Evolutionary conservation across 2,797 vertebrate genomes (phyloP), one percentile per base, ranked within the genome.

Genomic region (Spondyliosoma cantharus): DNA sequence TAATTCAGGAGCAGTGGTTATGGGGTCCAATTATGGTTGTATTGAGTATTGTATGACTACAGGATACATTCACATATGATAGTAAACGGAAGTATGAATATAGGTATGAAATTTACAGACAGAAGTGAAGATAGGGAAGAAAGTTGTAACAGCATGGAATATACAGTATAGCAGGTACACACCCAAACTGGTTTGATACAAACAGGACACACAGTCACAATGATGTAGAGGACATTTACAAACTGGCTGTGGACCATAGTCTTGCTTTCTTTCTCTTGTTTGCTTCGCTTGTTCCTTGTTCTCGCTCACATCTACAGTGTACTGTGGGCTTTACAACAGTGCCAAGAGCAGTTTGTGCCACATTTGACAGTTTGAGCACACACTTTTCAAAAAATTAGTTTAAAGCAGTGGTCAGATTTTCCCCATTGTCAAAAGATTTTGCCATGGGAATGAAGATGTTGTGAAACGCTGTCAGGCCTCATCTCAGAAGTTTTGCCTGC

Each of bases 331-430:
- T 74, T 58, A 77, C 78, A 67, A 27, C 71, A 48, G 64, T 71
- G 79, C 84, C 76, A 69, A 58, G 76, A 90, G 82, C 77, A 83
- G 29, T 84, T 79, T 86, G 58, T 76, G 52, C 74, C 78, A 79
- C 32, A 66, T 53, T 74, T 90, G 90, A 91, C 84, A 90, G 85
- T 88, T 87, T 84, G 84, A 88, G 86, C 68, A 64, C 86, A 87
- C 73, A 80, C 71, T 80, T 83, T 87, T 87, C 78, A 86, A 84
- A 37, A 37, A 87, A 73, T 74, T 60, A 71, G 50, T 86, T 88
- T 82, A 83, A 68, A 74, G 71, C 71, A 62, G 43, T 65, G 89
- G 90, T 87, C 76, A 88, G 69, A 81, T 85, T 89, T 72, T 57
- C 68, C 60, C 76, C 46, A 66, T 73, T 75, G 84, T 88, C 84